These are phyloP conservation scores for Chorisops tibialis DNA, from an alignment of 2,888 invertebrate species.

Conservation along the genomic window DNA sequence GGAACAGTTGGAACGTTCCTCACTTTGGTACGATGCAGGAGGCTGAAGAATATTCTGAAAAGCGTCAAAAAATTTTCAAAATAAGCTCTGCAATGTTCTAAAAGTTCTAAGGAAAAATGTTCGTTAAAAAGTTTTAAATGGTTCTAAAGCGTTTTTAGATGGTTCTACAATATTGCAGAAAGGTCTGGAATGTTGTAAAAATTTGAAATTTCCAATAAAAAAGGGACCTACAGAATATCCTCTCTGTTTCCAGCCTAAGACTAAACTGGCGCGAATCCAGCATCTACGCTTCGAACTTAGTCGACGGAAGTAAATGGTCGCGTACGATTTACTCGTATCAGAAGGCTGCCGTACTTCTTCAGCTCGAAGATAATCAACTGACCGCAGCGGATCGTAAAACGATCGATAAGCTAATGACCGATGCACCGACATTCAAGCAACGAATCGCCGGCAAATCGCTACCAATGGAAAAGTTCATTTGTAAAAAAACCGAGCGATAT, in stretches of 20 bases:
- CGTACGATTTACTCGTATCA: conserved; percentile 88
- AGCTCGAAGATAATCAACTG: conserved; percentile 60
- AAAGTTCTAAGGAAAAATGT: too few species aligned
- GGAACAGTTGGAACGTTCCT: too few species aligned
- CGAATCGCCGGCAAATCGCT: conserved; percentile 93
- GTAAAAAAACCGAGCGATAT: conserved; percentile 80
- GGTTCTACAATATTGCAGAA: too few species aligned
- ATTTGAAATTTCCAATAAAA: neutral
- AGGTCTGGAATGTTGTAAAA: too few species aligned
- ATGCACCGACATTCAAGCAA: conserved; percentile 79
- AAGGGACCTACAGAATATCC: neutral
- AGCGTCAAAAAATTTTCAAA: too few species aligned
- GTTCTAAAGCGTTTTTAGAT: too few species aligned
- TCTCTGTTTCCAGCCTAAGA: conserved; percentile 53
- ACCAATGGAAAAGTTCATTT: conserved; percentile 94
- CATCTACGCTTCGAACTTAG: conserved; percentile 66
- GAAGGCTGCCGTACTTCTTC: conserved; percentile 77
- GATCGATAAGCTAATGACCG: conserved; percentile 63
- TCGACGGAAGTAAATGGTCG: conserved; percentile 86
- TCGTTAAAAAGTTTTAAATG: too few species aligned
- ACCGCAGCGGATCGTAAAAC: conserved; percentile 55
- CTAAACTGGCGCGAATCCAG: conserved; percentile 77
- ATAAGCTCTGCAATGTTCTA: too few species aligned
- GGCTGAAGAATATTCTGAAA: too few species aligned
- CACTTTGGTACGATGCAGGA: too few species aligned